Conservation (phyloP, 1,140 invertebrate genomes). For the Vanessa atalanta region DNA sequence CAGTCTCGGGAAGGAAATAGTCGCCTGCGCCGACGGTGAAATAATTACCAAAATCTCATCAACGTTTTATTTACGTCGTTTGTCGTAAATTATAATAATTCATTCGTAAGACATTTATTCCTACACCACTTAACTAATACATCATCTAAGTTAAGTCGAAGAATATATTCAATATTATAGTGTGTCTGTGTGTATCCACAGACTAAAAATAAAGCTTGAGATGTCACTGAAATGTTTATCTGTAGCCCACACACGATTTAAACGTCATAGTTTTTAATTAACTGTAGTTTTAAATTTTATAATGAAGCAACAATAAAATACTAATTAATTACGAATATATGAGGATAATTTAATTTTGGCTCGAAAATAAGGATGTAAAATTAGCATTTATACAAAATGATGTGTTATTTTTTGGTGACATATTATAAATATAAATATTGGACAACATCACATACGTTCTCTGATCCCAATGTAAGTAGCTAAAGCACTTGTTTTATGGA, state of each 20-base stretch:
- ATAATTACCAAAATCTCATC: slow-evolving; percentile 5
- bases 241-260: slow-evolving; percentile 28
- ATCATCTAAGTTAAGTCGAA: slow-evolving; percentile 19
- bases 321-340: neutral
- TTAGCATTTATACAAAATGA: no score
- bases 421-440: no score
- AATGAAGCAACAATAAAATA: neutral
- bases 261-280: slow-evolving; percentile 13
- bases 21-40: slow-evolving; percentile 42
- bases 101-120: slow-evolving; percentile 26
- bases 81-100: slow-evolving; percentile 25
- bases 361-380: no score
- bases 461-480: no score
- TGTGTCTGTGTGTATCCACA: neutral
- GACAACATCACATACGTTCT: no score
- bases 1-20: slow-evolving; percentile 51
- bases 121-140: slow-evolving; percentile 22
- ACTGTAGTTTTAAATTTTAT: neutral
- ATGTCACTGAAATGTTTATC: slow-evolving; percentile 35
- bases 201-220: slow-evolving; percentile 39
- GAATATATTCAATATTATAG: slow-evolving; percentile 26
- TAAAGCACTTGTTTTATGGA: no score
- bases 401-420: no score
- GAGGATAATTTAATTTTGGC: neutral
- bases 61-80: slow-evolving; percentile 11